Evolutionary conservation across 2,113 vertebrate genomes (phyloP).

Genomic region (Phrynosoma platyrhinos): DNA sequence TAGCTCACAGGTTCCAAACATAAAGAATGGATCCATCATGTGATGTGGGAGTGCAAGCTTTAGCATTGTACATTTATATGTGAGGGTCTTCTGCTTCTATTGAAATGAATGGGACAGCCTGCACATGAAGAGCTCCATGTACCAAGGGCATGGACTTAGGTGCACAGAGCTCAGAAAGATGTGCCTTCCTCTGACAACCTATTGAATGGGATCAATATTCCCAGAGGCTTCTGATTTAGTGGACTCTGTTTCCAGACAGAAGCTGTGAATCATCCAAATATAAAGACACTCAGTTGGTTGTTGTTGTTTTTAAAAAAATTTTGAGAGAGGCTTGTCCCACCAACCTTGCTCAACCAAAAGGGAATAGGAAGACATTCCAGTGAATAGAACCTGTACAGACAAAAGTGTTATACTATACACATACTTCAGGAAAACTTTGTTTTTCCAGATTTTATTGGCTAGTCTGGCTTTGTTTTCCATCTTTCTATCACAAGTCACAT

Average conservation of each 20-base stretch:
- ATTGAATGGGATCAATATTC: neutral
- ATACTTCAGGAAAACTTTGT: neutral
- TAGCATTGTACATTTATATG: neutral
- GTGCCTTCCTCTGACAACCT: neutral
- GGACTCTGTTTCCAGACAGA: neutral
- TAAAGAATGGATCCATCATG: neutral
- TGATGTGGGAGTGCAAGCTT: neutral
- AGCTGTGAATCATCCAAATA: neutral
- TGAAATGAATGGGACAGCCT: neutral
- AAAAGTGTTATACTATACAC: slow-evolving; percentile 21
- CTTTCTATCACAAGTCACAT: slow-evolving; percentile 8
- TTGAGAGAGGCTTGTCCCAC: neutral
- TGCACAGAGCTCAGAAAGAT: neutral
- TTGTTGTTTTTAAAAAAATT: neutral
- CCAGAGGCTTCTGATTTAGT: neutral
- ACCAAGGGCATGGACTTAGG: neutral
- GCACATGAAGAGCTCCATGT: neutral
- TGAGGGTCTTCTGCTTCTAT: neutral
- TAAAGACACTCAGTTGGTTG: neutral
- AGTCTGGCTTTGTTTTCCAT: neutral
- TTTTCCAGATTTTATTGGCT: neutral
- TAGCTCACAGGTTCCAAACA: neutral
- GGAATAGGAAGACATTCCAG: neutral
- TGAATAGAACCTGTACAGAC: neutral
- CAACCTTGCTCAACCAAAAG: neutral